A percentile compares a stretch with the other conserved stretches of the same genome.
phyloP scores from a whole-genome alignment of 2,113 vertebrate species.

The western clawed frog (Xenopus tropicalis) region DNA sequence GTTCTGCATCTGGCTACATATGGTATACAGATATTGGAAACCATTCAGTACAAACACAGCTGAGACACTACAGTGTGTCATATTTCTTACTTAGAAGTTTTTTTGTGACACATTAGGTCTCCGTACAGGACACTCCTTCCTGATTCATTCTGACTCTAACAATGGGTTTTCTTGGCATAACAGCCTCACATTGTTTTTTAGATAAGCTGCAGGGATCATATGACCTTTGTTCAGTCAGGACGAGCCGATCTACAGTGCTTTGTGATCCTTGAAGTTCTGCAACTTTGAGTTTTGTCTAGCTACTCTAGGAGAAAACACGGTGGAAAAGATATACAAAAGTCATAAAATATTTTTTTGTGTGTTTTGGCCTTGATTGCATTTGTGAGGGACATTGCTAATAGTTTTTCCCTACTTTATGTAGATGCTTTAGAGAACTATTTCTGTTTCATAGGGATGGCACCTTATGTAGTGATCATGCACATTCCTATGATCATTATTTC shows the following conservation, averaged over 20 bases:
- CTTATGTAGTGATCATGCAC: too few relatives aligned
- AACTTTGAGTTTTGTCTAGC: not conserved
- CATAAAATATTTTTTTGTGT: too few relatives aligned
- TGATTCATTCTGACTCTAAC: slow-evolving; percentile 35
- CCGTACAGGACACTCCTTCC: slow-evolving; percentile 26
- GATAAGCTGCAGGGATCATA: not conserved
- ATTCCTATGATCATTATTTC: too few relatives aligned
- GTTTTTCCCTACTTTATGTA: too few relatives aligned
- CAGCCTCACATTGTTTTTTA: slow-evolving; percentile 25
- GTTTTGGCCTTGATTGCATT: too few relatives aligned
- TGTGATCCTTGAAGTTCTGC: slow-evolving; percentile 32
- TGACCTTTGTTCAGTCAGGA: slow-evolving; percentile 34
- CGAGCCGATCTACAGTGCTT: slow-evolving; percentile 23
- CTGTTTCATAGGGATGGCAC: too few relatives aligned
- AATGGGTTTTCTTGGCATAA: slow-evolving; percentile 28
- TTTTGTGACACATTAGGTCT: slow-evolving; percentile 17
- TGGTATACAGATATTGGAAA: slow-evolving; percentile 8
- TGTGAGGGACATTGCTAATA: too few relatives aligned
- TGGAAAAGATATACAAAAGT: too few relatives aligned
- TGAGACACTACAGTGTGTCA: slow-evolving; percentile 16
- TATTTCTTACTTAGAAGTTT: slow-evolving; percentile 23
- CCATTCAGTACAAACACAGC: slow-evolving; percentile 26
- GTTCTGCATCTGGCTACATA: slow-evolving; percentile 5
- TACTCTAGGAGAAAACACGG: too few relatives aligned
- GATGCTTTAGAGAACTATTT: too few relatives aligned